Evolutionary conservation across 2,888 invertebrate species (phyloP).

Genomic region (Ormyrus labotus): DNA sequence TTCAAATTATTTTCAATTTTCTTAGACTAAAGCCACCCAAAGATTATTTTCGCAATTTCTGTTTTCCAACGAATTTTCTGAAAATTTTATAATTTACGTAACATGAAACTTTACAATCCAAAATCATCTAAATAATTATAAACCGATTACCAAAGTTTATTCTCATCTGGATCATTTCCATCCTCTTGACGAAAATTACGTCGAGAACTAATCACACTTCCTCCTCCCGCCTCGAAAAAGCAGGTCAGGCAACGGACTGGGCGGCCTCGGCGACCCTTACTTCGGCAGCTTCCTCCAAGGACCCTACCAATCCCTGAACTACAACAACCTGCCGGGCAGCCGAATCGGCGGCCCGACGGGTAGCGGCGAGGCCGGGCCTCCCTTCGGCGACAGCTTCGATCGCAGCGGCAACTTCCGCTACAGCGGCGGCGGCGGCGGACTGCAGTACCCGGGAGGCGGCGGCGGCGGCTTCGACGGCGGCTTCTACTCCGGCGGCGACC

Average conservation of each 20-base stretch:
- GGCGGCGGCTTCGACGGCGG: not conserved
- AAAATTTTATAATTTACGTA: not conserved
- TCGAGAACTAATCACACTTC: not conserved
- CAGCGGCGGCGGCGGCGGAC: not conserved
- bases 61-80: too few species aligned
- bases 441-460: conserved; percentile 30
- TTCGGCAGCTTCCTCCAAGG: conserved; percentile 36
- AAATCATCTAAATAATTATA: not conserved
- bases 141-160: not conserved
- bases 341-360: not conserved
- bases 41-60: too few species aligned
- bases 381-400: conserved; percentile 30
- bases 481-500: conserved; percentile 9
- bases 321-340: conserved; percentile 32
- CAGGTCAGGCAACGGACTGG: conserved; percentile 21
- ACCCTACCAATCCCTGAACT: conserved; percentile 41
- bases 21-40: too few species aligned
- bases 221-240: not conserved
- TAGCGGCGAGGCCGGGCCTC: not conserved
- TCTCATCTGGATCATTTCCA: too few species aligned
- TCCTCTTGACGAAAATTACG: too few species aligned
- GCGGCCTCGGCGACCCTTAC: conserved; percentile 36
- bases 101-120: not conserved
- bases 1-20: too few species aligned
- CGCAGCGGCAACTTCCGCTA: conserved; percentile 28